Evolutionary conservation across 2,797 vertebrate species (phyloP).

Genomic region (Parambassis ranga): DNA sequence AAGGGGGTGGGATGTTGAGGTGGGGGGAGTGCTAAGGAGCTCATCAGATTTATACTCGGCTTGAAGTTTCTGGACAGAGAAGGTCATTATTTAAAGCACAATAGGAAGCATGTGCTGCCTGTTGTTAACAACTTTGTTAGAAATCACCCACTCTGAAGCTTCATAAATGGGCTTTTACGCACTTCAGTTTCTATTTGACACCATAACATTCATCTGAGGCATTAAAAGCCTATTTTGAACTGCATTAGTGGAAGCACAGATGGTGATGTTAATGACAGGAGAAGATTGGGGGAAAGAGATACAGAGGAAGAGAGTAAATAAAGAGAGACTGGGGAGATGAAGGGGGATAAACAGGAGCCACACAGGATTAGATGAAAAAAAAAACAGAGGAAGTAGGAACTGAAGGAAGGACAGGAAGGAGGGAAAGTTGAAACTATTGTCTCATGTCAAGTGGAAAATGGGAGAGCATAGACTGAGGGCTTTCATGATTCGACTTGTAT

Average conservation of each 20-base stretch:
- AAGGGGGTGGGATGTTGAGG: constrained; percentile 17
- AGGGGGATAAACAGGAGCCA: constrained; percentile 13
- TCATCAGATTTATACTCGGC: constrained; percentile 59
- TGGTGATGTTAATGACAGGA: constrained; percentile 53
- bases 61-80: constrained; percentile 49
- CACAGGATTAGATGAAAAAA: constrained; percentile 35
- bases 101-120: constrained; percentile 8
- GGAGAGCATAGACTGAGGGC: constrained; percentile 14
- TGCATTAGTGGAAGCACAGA: constrained; percentile 40
- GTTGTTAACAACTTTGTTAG: constrained; percentile 5
- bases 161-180: constrained; percentile 10
- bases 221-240: constrained; percentile 37
- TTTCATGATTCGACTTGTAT: constrained; percentile 61
- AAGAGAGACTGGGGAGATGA: constrained; percentile 29
- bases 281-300: constrained; percentile 21
- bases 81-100: constrained; percentile 58
- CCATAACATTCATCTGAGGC: constrained; percentile 11
- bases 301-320: constrained; percentile 37
- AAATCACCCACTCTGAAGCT: not conserved
- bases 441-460: constrained; percentile 41
- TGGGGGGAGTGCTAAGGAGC: constrained; percentile 40
- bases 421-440: constrained; percentile 37
- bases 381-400: constrained; percentile 29
- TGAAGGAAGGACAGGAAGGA: constrained; percentile 17
- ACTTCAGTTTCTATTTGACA: constrained; percentile 35